phyloP scores from a whole-genome alignment of 2,113 vertebrate genomes.

The Cephalopholis sonnerati region DNA sequence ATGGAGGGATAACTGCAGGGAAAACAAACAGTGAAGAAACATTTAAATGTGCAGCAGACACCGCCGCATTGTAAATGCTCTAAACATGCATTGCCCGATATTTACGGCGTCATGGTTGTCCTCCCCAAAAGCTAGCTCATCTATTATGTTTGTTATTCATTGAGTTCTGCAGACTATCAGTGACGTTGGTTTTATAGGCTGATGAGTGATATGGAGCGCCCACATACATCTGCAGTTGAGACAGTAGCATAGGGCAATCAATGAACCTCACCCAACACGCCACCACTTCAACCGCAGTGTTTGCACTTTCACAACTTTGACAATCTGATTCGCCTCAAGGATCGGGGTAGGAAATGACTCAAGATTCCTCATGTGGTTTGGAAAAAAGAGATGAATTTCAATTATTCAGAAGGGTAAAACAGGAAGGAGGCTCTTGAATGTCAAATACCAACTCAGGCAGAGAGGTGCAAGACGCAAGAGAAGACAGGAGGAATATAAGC shows the following conservation, averaged over 20 bases:
- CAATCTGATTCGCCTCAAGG: constrained; percentile 73
- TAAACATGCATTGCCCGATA: constrained; percentile 17
- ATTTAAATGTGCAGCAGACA: constrained; percentile 48
- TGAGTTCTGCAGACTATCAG: constrained; percentile 39
- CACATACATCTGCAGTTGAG: constrained; percentile 38
- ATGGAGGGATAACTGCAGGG: constrained; percentile 59
- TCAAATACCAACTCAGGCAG: constrained; percentile 67
- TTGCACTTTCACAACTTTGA: constrained; percentile 65
- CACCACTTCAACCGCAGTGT: constrained; percentile 64
- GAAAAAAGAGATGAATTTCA: constrained; percentile 66
- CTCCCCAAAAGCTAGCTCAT: constrained; percentile 1
- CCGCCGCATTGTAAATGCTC: constrained; percentile 10
- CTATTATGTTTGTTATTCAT: constrained; percentile 29
- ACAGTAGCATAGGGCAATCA: constrained; percentile 43
- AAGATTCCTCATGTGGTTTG: constrained; percentile 50
- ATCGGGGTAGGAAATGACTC: constrained; percentile 51
- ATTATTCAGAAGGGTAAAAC: constrained; percentile 77
- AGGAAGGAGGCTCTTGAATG: constrained; percentile 64
- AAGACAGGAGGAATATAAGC: constrained; percentile 29
- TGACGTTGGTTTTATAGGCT: constrained; percentile 22
- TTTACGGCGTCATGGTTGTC: constrained; percentile 26
- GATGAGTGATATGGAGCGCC: constrained; percentile 41
- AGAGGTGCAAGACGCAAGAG: constrained; percentile 35
- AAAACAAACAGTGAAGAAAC: constrained; percentile 67
- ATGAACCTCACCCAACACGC: constrained; percentile 18